Conservation (phyloP, 1,140 invertebrate genomes). For the Neocloeon triangulifer region DNA sequence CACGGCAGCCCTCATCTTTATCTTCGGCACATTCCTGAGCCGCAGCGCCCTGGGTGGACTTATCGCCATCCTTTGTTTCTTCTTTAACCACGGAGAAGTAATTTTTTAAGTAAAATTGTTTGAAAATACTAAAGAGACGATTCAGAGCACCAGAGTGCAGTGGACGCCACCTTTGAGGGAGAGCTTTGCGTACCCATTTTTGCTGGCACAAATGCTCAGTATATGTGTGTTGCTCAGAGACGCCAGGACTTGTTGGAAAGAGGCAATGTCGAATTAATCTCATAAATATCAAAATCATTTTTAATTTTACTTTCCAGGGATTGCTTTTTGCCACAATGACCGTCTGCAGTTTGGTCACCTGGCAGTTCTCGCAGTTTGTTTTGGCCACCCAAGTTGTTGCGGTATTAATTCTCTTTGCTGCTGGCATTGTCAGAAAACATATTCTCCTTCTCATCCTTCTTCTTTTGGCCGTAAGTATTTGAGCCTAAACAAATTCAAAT, state of each 20-base stretch:
- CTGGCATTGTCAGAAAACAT: conserved; percentile 27
- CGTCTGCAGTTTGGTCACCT: conserved; percentile 28
- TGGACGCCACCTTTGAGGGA: conserved; percentile 69
- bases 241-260: too few species aligned
- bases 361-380: conserved; percentile 63
- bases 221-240: conserved; percentile 14
- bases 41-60: conserved; percentile 37
- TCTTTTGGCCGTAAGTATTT: conserved; percentile 19
- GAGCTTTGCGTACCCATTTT: conserved; percentile 53
- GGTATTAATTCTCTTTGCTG: conserved; percentile 33
- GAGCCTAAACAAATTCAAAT: too few species aligned
- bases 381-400: conserved; percentile 42
- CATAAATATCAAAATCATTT: too few species aligned
- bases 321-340: conserved; percentile 15
- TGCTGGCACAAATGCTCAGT: conserved; percentile 20
- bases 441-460: conserved; percentile 18
- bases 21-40: conserved; percentile 31
- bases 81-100: conserved; percentile 58
- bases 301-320: conserved; percentile 9
- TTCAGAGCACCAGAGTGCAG: conserved; percentile 43
- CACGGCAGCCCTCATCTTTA: conserved; percentile 34
- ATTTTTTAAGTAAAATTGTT: too few species aligned
- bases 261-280: too few species aligned
- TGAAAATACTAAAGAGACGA: too few species aligned
- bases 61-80: conserved; percentile 39